These are phyloP conservation scores for Toxotes jaculatrix DNA, from an alignment of 2,113 vertebrate species.

Conservation along the genomic window DNA sequence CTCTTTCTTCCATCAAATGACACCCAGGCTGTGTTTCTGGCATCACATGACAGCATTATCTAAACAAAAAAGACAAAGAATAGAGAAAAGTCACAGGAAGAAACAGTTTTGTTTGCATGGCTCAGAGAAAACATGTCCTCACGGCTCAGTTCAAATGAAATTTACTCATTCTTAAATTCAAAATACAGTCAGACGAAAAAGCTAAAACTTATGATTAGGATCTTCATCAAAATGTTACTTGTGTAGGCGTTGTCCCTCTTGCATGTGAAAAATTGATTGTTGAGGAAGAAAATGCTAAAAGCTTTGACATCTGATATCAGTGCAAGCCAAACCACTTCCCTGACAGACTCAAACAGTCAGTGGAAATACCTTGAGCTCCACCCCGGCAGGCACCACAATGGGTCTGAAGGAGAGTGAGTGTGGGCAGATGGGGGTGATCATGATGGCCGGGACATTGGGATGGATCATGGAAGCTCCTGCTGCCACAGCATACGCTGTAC, in stretches of 20 bases:
- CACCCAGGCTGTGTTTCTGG: slow-evolving; percentile 88
- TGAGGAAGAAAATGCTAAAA: not conserved
- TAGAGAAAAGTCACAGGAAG: not conserved
- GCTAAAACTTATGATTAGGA: not conserved
- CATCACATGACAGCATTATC: slow-evolving; percentile 85
- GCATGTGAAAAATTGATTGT: not conserved
- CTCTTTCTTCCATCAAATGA: slow-evolving; percentile 87
- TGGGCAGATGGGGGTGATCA: slow-evolving; percentile 89
- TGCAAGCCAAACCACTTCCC: not conserved
- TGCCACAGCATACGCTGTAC: slow-evolving; percentile 86
- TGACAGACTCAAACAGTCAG: not conserved
- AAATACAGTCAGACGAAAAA: not conserved
- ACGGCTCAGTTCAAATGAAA: not conserved
- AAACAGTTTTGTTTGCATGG: not conserved
- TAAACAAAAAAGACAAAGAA: slow-evolving; percentile 13
- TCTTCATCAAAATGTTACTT: not conserved
- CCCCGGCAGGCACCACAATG: slow-evolving; percentile 87
- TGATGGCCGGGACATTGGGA: slow-evolving; percentile 88
- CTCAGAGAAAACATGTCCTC: not conserved
- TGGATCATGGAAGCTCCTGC: slow-evolving; percentile 89
- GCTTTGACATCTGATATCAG: not conserved
- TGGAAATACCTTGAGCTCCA: slow-evolving; percentile 82
- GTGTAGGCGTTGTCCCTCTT: not conserved
- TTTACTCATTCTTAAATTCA: not conserved
- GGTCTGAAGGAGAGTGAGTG: slow-evolving; percentile 89